Evolutionary conservation across 2,113 vertebrate species (phyloP).

Genomic region (Tachycineta bicolor): DNA sequence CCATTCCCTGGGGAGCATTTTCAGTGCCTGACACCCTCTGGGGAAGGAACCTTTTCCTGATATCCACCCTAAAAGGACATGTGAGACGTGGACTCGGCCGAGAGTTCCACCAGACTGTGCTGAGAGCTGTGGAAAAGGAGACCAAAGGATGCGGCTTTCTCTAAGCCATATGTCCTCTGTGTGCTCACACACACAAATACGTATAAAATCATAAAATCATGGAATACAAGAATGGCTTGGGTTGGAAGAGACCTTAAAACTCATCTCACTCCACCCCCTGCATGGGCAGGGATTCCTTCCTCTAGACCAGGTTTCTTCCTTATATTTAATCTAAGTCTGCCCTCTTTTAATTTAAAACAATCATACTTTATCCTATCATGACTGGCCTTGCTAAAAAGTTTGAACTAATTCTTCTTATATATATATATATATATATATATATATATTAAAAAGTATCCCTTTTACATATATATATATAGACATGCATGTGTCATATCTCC

Average conservation of each 20-base stretch:
- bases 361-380: not conserved
- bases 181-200: not conserved
- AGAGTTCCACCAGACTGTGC: not conserved
- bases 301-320: not conserved
- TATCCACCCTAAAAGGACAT: not conserved
- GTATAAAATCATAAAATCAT: not conserved
- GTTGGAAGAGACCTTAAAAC: not conserved
- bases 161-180: not conserved
- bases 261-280: not conserved
- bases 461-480: not conserved
- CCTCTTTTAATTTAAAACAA: not conserved
- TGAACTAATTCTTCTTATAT: fast-evolving
- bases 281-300: not conserved
- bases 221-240: not conserved
- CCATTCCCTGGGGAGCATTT: not conserved
- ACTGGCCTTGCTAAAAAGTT: not conserved
- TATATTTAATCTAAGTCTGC: not conserved
- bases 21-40: fast-evolving
- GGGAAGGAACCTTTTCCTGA: not conserved
- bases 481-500: not conserved
- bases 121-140: not conserved
- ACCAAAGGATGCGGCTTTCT: not conserved
- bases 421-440: not conserved
- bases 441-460: not conserved
- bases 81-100: fast-evolving